Percentiles rank a stretch among this genome's conserved stretches.
These are phyloP conservation scores for Cryptosula pallasiana DNA, from an alignment of 2,888 invertebrate genomes.

Conservation along the genomic window DNA sequence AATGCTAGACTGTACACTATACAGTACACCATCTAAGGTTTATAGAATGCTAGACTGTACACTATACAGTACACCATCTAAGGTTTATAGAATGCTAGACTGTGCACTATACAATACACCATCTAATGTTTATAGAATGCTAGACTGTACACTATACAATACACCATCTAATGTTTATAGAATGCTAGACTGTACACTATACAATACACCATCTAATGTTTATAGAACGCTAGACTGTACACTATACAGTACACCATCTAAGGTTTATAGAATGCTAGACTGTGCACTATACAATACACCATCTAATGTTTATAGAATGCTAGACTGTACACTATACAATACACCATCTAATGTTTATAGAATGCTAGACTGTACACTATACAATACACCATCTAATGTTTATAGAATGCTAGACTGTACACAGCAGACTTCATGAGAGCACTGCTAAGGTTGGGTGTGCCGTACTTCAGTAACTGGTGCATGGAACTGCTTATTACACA, in stretches of 20 bases:
- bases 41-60: slow-evolving; percentile 64
- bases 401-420: slow-evolving; percentile 64
- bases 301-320: slow-evolving; percentile 38
- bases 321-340: slow-evolving; percentile 81
- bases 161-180: too few species aligned
- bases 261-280: slow-evolving; percentile 55
- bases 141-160: slow-evolving; percentile 81
- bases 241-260: too few species aligned
- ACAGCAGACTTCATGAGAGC: slow-evolving; percentile 86
- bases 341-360: too few species aligned
- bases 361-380: slow-evolving; percentile 71
- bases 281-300: too few species aligned
- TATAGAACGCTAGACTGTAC: slow-evolving; percentile 64
- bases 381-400: neutral
- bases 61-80: too few species aligned
- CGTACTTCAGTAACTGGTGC: slow-evolving; percentile 66
- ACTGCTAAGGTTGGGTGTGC: slow-evolving; percentile 63
- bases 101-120: too few species aligned
- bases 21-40: too few species aligned
- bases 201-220: too few species aligned
- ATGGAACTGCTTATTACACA: slow-evolving; percentile 77
- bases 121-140: slow-evolving; percentile 38
- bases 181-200: slow-evolving; percentile 71
- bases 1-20: slow-evolving; percentile 69
- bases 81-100: slow-evolving; percentile 55